Evolutionary conservation across 2,113 vertebrate genomes (phyloP).

Genomic region (Tenebrosternarchus preto): DNA sequence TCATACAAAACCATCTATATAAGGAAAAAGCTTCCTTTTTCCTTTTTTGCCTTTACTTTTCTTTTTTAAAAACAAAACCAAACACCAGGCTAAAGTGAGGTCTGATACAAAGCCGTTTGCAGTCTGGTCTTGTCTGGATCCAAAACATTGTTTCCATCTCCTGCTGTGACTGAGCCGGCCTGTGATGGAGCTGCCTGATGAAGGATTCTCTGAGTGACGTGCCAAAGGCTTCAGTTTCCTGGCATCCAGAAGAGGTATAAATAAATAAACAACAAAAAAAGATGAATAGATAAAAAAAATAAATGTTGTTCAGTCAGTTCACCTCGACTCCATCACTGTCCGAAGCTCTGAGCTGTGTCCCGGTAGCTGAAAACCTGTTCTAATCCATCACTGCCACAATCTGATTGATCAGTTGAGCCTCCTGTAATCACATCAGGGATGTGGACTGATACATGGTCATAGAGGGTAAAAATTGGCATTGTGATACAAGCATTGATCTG

Average conservation of each 20-base stretch:
- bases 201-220: slow-evolving; percentile 20
- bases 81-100: slow-evolving; percentile 1
- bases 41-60: neutral
- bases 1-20: neutral
- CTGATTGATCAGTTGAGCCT: slow-evolving; percentile 33
- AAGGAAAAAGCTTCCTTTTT: neutral
- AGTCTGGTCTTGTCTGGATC: slow-evolving; percentile 8
- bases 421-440: slow-evolving; percentile 30
- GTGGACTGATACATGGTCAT: slow-evolving; percentile 31
- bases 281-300: neutral
- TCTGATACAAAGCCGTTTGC: neutral
- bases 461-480: slow-evolving; percentile 36
- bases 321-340: neutral
- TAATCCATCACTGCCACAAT: slow-evolving; percentile 32
- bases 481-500: slow-evolving; percentile 17
- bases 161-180: slow-evolving; percentile 24
- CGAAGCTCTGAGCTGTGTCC: neutral
- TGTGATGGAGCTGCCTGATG: slow-evolving; percentile 13
- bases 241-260: slow-evolving; percentile 3
- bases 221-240: slow-evolving; percentile 2
- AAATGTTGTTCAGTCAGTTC: neutral
- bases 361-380: slow-evolving; percentile 6
- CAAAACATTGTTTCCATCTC: slow-evolving; percentile 13
- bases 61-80: neutral
- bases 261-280: neutral